These are phyloP conservation scores for Gallinago paraguaiae DNA, from an alignment of 2,113 vertebrate species.

Conservation along the genomic window DNA sequence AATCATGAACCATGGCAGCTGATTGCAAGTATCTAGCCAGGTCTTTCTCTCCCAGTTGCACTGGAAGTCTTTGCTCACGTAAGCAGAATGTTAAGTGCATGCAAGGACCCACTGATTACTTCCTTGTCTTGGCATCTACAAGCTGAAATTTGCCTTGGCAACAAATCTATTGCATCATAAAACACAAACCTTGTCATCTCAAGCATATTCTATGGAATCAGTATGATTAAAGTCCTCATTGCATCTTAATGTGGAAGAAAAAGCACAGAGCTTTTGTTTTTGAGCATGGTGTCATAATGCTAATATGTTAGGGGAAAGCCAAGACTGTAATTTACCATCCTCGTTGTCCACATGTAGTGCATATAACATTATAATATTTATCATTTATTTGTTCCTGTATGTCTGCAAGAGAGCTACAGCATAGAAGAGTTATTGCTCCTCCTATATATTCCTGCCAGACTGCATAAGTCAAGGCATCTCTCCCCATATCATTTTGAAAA, in stretches of 20 bases:
- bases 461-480: background rate
- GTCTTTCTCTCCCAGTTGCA: background rate
- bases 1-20: background rate
- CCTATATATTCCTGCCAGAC: background rate
- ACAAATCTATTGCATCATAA: background rate
- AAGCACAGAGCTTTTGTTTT: background rate
- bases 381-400: background rate
- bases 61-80: background rate
- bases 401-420: background rate
- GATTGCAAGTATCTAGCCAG: background rate
- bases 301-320: background rate
- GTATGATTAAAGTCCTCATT: background rate
- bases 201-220: background rate
- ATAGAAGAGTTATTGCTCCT: background rate
- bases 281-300: background rate
- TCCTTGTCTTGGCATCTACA: background rate
- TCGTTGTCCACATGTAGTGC: background rate
- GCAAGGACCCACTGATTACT: background rate
- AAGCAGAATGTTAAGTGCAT: background rate
- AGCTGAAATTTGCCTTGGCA: background rate
- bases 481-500: conserved; percentile 1
- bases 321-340: background rate
- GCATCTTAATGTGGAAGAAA: background rate
- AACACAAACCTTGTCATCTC: background rate
- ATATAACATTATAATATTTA: background rate